These are phyloP conservation scores for Axinella damicornis DNA, from an alignment of 37 sponge, comb jelly and placozoan genomes.

Conservation along the genomic window DNA sequence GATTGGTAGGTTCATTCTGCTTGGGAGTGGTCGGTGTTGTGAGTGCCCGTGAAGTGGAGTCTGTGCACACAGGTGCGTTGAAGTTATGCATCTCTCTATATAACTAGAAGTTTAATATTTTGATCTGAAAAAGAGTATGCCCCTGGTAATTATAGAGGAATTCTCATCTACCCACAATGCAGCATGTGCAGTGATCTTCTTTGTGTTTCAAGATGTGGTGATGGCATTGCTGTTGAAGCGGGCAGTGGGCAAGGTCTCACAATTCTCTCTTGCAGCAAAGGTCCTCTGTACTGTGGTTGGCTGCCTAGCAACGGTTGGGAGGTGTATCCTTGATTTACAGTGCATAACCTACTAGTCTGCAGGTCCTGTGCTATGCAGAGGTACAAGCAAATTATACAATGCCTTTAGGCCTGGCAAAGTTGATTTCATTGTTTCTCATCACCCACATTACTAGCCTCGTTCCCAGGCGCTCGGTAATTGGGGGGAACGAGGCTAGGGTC, in stretches of 20 bases:
- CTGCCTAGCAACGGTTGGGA: neutral
- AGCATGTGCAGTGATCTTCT: conserved; percentile 63
- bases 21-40: conserved; percentile 72
- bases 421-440: no score
- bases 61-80: conserved; percentile 66
- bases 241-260: neutral
- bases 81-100: no score
- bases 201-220: conserved; percentile 41
- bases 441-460: no score
- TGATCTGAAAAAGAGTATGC: neutral
- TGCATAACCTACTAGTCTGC: no score
- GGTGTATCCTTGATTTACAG: conserved; percentile 31
- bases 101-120: neutral
- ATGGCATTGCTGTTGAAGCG: conserved; percentile 35
- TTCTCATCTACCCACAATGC: neutral
- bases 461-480: no score
- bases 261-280: neutral
- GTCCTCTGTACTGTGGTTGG: neutral
- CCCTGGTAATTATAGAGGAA: neutral
- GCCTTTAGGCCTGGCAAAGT: no score
- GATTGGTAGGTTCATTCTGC: conserved; percentile 49
- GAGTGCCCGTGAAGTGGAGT: conserved; percentile 57
- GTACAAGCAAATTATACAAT: no score
- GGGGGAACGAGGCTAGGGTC: no score
- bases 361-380: no score